Evolutionary conservation across 2,888 invertebrate species (phyloP).

Genomic region (Uloborus plumipes): DNA sequence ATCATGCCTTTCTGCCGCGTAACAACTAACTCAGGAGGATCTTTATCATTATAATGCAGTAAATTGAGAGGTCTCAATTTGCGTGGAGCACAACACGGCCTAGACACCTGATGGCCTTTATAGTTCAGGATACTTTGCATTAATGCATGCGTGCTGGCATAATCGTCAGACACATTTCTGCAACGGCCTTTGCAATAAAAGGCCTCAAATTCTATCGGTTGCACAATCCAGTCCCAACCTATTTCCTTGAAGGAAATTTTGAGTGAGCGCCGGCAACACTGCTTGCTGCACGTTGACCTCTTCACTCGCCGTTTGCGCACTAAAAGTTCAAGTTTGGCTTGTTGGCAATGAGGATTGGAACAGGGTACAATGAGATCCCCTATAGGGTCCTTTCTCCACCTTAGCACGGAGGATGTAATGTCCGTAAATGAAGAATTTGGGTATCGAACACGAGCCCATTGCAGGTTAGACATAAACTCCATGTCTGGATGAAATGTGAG

Average conservation of each 20-base stretch:
- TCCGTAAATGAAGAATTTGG: slow-evolving; percentile 10
- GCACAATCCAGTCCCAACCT: slow-evolving; percentile 78
- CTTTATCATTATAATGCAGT: slow-evolving; percentile 78
- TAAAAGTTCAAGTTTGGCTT: slow-evolving; percentile 13
- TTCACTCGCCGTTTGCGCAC: slow-evolving; percentile 5
- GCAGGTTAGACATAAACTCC: not conserved
- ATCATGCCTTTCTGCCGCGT: slow-evolving; percentile 81
- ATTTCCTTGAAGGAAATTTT: slow-evolving; percentile 79
- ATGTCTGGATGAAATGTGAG: slow-evolving; percentile 16
- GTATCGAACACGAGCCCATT: slow-evolving; percentile 29
- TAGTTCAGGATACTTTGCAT: slow-evolving; percentile 80
- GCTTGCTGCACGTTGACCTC: slow-evolving; percentile 3
- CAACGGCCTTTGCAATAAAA: slow-evolving; percentile 81
- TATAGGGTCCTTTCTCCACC: slow-evolving; percentile 1
- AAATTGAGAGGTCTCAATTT: slow-evolving; percentile 79
- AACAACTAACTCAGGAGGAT: slow-evolving; percentile 77
- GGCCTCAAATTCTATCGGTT: slow-evolving; percentile 80
- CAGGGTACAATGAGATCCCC: not conserved
- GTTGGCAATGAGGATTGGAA: not conserved
- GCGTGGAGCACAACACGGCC: slow-evolving; percentile 80
- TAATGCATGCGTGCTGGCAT: slow-evolving; percentile 80
- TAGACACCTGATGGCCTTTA: slow-evolving; percentile 75
- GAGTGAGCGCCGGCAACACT: slow-evolving; percentile 79
- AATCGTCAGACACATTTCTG: slow-evolving; percentile 76
- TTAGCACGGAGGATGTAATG: not conserved